phyloP scores from a whole-genome alignment of 2,888 invertebrate species.

The Cheilosia pagana region DNA sequence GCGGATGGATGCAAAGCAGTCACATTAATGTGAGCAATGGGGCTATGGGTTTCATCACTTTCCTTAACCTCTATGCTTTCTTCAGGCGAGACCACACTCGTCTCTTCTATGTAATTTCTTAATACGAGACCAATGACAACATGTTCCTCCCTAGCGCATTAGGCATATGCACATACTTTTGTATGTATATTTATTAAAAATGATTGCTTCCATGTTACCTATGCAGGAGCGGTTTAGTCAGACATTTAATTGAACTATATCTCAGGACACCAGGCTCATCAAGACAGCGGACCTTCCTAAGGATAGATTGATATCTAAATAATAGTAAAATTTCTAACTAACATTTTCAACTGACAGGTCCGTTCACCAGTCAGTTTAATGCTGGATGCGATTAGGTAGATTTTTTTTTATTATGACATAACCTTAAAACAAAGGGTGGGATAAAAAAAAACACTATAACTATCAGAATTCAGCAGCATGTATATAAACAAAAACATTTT shows the following conservation, averaged over 20 bases:
- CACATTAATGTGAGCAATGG: conserved; percentile 23
- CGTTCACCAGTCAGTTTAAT: too few species aligned
- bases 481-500: too few species aligned
- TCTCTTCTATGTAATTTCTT: conserved; percentile 18
- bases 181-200: conserved; percentile 27
- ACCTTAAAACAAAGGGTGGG: too few species aligned
- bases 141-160: neutral
- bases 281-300: too few species aligned
- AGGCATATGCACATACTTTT: neutral
- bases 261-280: neutral
- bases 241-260: neutral
- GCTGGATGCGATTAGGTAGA: too few species aligned
- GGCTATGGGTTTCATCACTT: conserved; percentile 23
- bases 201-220: conserved; percentile 6
- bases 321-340: too few species aligned
- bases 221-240: neutral
- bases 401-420: too few species aligned
- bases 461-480: neutral
- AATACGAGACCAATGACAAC: conserved; percentile 32
- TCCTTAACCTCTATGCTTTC: conserved; percentile 17
- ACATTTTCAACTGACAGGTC: too few species aligned
- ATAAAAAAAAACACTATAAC: too few species aligned
- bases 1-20: conserved; percentile 36
- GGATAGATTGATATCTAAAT: too few species aligned
- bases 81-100: conserved; percentile 6